Conservation (phyloP, 2,113 vertebrate genomes). For the Scortum barcoo region DNA sequence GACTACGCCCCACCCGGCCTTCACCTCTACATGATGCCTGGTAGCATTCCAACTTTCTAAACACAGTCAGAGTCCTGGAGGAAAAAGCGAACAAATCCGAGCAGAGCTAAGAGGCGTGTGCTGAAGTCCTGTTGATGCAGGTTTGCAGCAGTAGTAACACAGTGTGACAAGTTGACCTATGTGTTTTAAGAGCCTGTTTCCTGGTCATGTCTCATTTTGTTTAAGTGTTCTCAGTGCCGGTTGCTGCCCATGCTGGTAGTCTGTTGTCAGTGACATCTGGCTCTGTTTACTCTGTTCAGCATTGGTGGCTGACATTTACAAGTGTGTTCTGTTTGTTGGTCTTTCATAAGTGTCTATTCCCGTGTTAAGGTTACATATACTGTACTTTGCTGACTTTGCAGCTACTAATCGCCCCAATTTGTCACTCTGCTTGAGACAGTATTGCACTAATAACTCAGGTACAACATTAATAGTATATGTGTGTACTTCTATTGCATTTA, state of each 20-base stretch:
- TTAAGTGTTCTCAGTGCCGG: constrained; percentile 54
- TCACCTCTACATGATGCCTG: constrained; percentile 33
- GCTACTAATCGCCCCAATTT: too few species aligned
- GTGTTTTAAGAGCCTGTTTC: constrained; percentile 71
- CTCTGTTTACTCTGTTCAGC: constrained; percentile 44
- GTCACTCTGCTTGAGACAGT: too few species aligned
- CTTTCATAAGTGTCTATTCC: constrained; percentile 1
- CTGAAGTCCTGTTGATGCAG: constrained; percentile 40
- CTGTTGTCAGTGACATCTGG: constrained; percentile 69
- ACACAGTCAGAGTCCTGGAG: constrained; percentile 33
- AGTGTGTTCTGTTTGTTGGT: constrained; percentile 29
- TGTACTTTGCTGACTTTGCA: too few species aligned
- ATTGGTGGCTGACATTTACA: constrained; percentile 24
- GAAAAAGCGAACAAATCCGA: constrained; percentile 16
- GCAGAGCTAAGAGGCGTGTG: constrained; percentile 49
- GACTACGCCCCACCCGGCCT: constrained; percentile 24
- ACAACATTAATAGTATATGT: too few species aligned
- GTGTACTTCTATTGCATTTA: too few species aligned
- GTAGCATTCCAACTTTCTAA: constrained; percentile 40
- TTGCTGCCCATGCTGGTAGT: constrained; percentile 38
- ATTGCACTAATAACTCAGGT: too few species aligned
- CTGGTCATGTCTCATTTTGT: constrained; percentile 63
- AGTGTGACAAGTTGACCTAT: constrained; percentile 68
- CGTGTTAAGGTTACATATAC: not conserved
- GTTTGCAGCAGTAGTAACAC: constrained; percentile 50